phyloP scores from a whole-genome alignment of 2,888 invertebrate genomes.

The Alentia gelatinosa region DNA sequence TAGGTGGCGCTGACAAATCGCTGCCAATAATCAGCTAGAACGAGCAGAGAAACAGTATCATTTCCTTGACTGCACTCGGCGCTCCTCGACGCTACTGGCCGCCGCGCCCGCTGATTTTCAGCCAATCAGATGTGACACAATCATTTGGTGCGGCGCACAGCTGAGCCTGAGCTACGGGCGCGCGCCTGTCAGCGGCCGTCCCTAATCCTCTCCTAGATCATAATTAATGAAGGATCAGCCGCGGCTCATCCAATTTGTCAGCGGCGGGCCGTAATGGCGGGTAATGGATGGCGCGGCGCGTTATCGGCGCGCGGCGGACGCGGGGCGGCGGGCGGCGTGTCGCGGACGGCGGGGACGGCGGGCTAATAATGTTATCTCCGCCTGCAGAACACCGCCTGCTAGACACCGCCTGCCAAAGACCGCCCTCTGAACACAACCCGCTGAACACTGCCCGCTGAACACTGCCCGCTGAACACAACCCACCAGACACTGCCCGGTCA shows the following conservation, averaged over 20 bases:
- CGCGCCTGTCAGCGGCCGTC: slow-evolving; percentile 10
- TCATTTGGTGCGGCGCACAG: background rate
- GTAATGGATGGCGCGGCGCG: slow-evolving; percentile 22
- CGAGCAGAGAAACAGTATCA: slow-evolving; percentile 47
- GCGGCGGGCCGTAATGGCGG: background rate
- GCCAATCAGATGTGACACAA: slow-evolving; percentile 47
- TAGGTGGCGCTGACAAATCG: background rate
- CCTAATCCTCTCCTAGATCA: slow-evolving; percentile 40
- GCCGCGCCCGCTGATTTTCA: slow-evolving; percentile 7
- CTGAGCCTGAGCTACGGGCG: slow-evolving; percentile 37
- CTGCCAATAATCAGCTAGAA: slow-evolving; percentile 27
- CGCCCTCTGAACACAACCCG: too few species aligned
- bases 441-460: too few species aligned
- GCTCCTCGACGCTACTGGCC: background rate
- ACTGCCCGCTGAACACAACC: too few species aligned
- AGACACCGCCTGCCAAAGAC: too few species aligned
- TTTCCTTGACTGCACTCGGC: slow-evolving; percentile 45
- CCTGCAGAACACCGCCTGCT: background rate
- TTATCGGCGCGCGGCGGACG: background rate
- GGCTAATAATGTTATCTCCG: slow-evolving; percentile 33
- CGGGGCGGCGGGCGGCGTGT: background rate
- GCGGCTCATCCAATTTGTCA: slow-evolving; percentile 44
- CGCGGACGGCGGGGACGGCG: background rate
- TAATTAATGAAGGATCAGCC: slow-evolving; percentile 29
- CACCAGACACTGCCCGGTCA: too few species aligned